Evolutionary conservation across 1,140 invertebrate genomes (phyloP), one percentile per base, ranked within the genome.

Genomic region (Acyrthosiphon pisum): DNA sequence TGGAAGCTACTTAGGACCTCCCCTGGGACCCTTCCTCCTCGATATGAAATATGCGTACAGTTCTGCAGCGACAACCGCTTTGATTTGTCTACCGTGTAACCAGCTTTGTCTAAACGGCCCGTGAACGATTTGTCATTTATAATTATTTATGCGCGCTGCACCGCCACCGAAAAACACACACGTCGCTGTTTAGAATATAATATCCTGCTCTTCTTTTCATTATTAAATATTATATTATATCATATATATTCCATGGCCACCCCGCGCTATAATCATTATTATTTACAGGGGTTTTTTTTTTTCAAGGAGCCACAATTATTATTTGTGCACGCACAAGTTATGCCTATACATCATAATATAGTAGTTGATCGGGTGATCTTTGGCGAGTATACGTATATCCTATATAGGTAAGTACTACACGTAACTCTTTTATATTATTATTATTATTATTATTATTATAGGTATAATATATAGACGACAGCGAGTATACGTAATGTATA

Each of bases 41-140:
- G 41, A 60, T 44, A 68, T 68, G 56, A 90, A 89, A 56, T 89
- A 89, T 89, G 88, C 9, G 48, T 30, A n/a, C 46, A 56, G 88
- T 56, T 89, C 50, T 56, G 35, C 50, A 56, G 88, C 50, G 35
- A 56, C 88, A 53, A 89, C 68, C 48, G 37, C 91, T 93, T 93
- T 84, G 91, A 93, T 86, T 93, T n/a, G 91, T 93, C 91, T 93
- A 84, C 91, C 91, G 91, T 84, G 81, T 81, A 81, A 91, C 60
- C 68, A 91, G 48, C 91, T 83, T 84, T 53, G 91, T 68, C 91
- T 84, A 84, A 93, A 93, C 91, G 91, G 91, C 50, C 91, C 81
- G 76, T 84, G 91, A 93, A 86, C 91, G 91, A 93, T 93, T 93
- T 86, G 91, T 93, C 91, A 86, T 84, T 84, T 93, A 93, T 93